Conservation (phyloP, 2,797 vertebrate species). For the Ataeniobius toweri region DNA sequence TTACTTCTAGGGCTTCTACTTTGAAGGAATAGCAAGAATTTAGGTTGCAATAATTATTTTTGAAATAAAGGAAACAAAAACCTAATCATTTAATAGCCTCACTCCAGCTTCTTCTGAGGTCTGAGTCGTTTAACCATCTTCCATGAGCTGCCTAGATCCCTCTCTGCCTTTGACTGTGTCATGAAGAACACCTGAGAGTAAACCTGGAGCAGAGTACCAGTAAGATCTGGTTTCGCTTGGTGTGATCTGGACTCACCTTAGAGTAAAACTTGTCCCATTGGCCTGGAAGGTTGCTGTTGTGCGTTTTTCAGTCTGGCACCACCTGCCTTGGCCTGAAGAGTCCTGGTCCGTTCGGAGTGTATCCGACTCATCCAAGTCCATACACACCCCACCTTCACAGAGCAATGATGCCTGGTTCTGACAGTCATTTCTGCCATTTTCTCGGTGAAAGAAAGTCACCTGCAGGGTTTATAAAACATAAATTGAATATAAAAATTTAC, state of each 20-base stretch:
- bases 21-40: no score
- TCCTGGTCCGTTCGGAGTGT: constrained; percentile 48
- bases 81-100: not conserved
- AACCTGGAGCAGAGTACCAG: not conserved
- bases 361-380: rapidly evolving
- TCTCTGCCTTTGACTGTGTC: not conserved
- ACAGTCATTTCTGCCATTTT: constrained; percentile 54
- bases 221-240: not conserved
- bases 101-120: not conserved
- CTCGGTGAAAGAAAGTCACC: constrained; percentile 59
- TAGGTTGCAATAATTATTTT: no score
- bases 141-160: not conserved
- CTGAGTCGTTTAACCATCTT: not conserved
- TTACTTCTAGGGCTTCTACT: no score
- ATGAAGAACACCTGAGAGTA: no score
- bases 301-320: constrained; percentile 66
- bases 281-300: constrained; percentile 13
- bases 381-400: constrained; percentile 33
- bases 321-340: constrained; percentile 10
- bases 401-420: not conserved
- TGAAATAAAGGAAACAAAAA: no score
- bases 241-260: constrained; percentile 50
- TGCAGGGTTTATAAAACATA: constrained; percentile 11
- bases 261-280: constrained; percentile 17
- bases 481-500: not conserved